Percentiles rank a stretch among this genome's conserved stretches.
Evolutionary conservation across 2,113 vertebrate species (phyloP).

Genomic region (Gnathonemus echidnorhynchus): DNA sequence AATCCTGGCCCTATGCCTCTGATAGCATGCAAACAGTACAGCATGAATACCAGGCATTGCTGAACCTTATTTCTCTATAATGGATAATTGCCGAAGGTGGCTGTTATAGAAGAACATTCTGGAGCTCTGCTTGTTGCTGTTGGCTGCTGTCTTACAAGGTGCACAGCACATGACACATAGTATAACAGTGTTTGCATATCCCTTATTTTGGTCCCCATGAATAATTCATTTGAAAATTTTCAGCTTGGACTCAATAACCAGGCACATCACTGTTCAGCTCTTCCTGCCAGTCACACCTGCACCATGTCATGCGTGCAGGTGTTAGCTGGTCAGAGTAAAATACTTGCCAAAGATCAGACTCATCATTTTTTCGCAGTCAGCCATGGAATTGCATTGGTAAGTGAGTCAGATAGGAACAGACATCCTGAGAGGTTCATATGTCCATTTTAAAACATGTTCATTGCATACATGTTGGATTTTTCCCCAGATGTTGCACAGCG

Average conservation of each 20-base stretch:
- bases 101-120: not conserved
- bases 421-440: not conserved
- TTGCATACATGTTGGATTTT: not conserved
- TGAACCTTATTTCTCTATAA: not conserved
- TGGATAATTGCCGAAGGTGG: not conserved
- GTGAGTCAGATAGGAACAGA: not conserved
- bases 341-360: not conserved
- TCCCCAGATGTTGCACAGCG: not conserved
- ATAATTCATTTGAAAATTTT: not conserved
- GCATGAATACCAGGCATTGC: not conserved
- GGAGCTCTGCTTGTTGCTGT: not conserved
- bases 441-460: not conserved
- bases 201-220: not conserved
- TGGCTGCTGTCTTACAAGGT: not conserved
- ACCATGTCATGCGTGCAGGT: not conserved
- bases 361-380: not conserved
- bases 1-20: not conserved
- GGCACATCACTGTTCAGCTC: not conserved
- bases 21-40: not conserved
- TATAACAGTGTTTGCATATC: not conserved
- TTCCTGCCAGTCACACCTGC: not conserved
- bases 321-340: not conserved
- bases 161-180: not conserved
- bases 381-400: not conserved
- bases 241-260: not conserved